Evolutionary conservation across 1,140 invertebrate genomes (phyloP).

Genomic region (Papilio polyxenes): DNA sequence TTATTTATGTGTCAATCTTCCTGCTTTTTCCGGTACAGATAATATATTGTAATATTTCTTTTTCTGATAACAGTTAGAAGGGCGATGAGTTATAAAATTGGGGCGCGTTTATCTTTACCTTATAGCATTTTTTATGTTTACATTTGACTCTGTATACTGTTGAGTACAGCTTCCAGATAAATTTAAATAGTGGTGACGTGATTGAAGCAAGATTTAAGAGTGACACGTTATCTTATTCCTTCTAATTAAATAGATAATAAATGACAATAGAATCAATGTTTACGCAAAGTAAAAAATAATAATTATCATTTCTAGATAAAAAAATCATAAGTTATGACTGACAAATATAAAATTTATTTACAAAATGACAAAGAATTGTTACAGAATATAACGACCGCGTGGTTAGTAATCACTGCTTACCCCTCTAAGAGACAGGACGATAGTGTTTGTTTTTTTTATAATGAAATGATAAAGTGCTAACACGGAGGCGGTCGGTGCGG

Average conservation of each 20-base stretch:
- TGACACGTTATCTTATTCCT: too few relatives aligned
- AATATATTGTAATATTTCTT: constrained; percentile 31
- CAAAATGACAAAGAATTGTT: background rate
- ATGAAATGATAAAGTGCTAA: constrained; percentile 35
- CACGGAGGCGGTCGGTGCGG: constrained; percentile 37
- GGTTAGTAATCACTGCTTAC: background rate
- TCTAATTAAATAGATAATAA: too few relatives aligned
- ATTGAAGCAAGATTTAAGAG: background rate
- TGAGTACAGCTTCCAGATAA: background rate
- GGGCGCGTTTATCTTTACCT: background rate
- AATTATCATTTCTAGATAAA: background rate
- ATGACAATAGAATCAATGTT: too few relatives aligned
- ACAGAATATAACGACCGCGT: background rate
- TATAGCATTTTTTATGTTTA: background rate
- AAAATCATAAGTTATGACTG: background rate
- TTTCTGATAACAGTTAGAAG: background rate
- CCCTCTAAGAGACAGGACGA: background rate
- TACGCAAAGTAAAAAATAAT: background rate
- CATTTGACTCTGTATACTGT: background rate
- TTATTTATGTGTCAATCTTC: constrained; percentile 38
- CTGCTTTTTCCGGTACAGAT: constrained; percentile 34
- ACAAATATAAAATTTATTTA: background rate
- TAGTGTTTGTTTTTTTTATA: constrained; percentile 4
- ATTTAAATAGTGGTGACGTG: background rate
- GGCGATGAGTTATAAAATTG: background rate